Conservation (phyloP, 1,140 invertebrate genomes). For the Aphaenogaster ashmeadi region DNA sequence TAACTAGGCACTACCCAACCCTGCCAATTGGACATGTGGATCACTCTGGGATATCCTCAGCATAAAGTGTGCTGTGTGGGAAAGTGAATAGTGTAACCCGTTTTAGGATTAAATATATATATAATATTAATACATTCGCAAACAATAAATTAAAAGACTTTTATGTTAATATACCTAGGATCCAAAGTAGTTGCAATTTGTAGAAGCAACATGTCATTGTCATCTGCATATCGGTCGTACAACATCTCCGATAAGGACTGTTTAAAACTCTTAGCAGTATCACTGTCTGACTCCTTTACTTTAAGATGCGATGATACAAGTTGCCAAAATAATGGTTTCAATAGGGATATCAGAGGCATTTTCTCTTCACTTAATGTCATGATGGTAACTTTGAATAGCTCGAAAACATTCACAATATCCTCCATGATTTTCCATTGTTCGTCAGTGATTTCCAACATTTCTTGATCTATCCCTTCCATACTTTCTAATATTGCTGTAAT, state of each 20-base stretch:
- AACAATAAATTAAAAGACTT: background rate
- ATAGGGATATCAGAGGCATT: slow-evolving; percentile 87
- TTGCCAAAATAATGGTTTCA: slow-evolving; percentile 88
- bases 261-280: slow-evolving; percentile 83
- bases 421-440: slow-evolving; percentile 87
- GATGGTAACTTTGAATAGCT: slow-evolving; percentile 88
- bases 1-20: too few relatives aligned
- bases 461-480: slow-evolving; percentile 81
- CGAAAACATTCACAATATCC: slow-evolving; percentile 86
- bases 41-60: too few relatives aligned
- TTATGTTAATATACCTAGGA: slow-evolving; percentile 83
- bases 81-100: too few relatives aligned
- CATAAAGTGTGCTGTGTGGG: too few relatives aligned
- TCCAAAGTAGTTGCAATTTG: slow-evolving; percentile 87
- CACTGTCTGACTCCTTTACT: slow-evolving; percentile 85
- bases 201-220: slow-evolving; percentile 84
- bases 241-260: slow-evolving; percentile 85
- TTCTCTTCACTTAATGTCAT: slow-evolving; percentile 88
- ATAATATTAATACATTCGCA: background rate
- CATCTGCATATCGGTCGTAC: slow-evolving; percentile 85
- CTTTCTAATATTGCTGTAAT: slow-evolving; percentile 82
- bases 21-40: too few relatives aligned
- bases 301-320: slow-evolving; percentile 87
- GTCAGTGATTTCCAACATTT: slow-evolving; percentile 80
- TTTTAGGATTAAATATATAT: too few relatives aligned